These are phyloP conservation scores for Labia minor DNA, from an alignment of 2,888 invertebrate species.

Conservation along the genomic window DNA sequence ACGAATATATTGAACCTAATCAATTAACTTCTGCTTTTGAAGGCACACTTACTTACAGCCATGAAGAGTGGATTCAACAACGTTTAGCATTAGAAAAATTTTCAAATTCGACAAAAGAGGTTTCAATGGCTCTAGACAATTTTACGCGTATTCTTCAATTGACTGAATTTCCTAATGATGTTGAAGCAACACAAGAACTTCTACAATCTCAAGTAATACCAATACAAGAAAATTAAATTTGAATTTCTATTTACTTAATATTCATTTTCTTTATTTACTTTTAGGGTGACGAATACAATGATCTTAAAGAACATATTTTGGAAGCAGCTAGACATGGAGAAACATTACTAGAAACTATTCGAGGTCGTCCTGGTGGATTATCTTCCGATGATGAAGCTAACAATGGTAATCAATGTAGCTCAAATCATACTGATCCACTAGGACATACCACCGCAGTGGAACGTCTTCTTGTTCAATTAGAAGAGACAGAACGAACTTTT, in stretches of 20 bases:
- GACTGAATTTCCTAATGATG: conserved; percentile 87
- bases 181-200: conserved; percentile 75
- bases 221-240: conserved; percentile 39
- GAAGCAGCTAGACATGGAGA: conserved; percentile 84
- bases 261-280: too few species aligned
- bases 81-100: conserved; percentile 91
- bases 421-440: conserved; percentile 34
- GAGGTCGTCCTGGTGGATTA: conserved; percentile 22
- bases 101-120: conserved; percentile 80
- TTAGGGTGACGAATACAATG: conserved; percentile 45
- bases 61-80: conserved; percentile 94
- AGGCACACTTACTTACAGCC: conserved; percentile 78
- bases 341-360: conserved; percentile 55
- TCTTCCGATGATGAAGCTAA: conserved; percentile 21
- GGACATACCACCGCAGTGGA: conserved; percentile 88
- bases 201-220: conserved; percentile 70
- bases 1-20: conserved; percentile 69
- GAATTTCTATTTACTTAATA: background rate
- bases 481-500: conserved; percentile 88
- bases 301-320: conserved; percentile 72
- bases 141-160: conserved; percentile 83
- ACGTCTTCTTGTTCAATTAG: conserved; percentile 80
- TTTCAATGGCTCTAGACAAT: conserved; percentile 72
- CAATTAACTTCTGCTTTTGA: conserved; percentile 85
- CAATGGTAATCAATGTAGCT: conserved; percentile 26